These are phyloP conservation scores for Monomorium pharaonis DNA, from an alignment of 1,140 invertebrate species.

Conservation along the genomic window DNA sequence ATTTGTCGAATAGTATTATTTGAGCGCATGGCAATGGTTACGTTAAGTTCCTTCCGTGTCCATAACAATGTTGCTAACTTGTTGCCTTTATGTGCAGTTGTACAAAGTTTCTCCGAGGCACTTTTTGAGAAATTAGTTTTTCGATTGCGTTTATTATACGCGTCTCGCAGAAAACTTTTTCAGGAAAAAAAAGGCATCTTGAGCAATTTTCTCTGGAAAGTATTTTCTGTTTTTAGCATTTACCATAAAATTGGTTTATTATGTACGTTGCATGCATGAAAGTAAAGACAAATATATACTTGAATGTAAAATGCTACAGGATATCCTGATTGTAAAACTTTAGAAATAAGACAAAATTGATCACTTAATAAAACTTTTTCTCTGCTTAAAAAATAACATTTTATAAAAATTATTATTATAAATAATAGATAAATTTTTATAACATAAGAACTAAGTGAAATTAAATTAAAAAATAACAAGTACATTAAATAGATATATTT, in stretches of 20 bases:
- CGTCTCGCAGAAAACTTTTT: neutral
- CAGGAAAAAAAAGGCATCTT: neutral
- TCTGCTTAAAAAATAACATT: neutral
- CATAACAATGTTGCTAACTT: conserved; percentile 10
- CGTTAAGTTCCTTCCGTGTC: neutral
- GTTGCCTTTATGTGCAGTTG: neutral
- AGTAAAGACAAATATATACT: neutral
- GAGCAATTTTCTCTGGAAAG: conserved; percentile 29
- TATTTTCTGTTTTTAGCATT: neutral
- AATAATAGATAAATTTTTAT: neutral
- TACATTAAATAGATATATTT: neutral
- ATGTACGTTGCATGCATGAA: neutral
- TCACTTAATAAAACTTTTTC: neutral
- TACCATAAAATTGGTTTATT: conserved; percentile 38
- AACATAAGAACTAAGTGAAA: neutral
- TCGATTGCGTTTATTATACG: conserved; percentile 18
- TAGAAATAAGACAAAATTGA: neutral
- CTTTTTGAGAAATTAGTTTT: conserved; percentile 29
- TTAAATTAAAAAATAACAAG: neutral
- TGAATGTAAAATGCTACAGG: neutral
- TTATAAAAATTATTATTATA: neutral
- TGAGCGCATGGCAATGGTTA: neutral
- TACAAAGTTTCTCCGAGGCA: neutral
- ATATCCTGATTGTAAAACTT: neutral
- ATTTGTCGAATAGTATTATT: neutral